Conservation (phyloP, 2,888 invertebrate species). For the Entomobrya proxima region DNA sequence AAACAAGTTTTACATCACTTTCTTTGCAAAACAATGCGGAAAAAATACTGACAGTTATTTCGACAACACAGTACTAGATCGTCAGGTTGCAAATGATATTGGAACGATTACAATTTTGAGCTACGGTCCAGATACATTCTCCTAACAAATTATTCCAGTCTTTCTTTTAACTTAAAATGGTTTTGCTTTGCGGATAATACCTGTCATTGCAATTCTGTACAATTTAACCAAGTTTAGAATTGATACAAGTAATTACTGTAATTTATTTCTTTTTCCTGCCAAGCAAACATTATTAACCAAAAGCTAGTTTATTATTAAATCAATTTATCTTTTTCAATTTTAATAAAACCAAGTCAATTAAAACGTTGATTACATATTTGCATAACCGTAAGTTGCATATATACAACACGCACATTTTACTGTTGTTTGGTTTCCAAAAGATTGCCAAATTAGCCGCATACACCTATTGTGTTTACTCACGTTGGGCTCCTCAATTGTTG, state of each 20-base stretch:
- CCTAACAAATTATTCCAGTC: background rate
- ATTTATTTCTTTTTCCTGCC: background rate
- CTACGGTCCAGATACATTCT: background rate
- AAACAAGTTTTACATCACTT: background rate
- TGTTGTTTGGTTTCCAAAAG: too few relatives aligned
- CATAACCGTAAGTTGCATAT: too few relatives aligned
- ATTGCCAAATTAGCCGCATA: too few relatives aligned
- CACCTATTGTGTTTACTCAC: too few relatives aligned
- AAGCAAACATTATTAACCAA: too few relatives aligned
- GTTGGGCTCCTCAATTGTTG: too few relatives aligned
- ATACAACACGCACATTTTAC: too few relatives aligned
- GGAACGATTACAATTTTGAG: slow-evolving; percentile 10
- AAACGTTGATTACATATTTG: too few relatives aligned
- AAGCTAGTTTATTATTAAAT: too few relatives aligned
- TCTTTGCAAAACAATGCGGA: slow-evolving; percentile 3
- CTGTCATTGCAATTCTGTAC: background rate
- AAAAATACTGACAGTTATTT: slow-evolving; percentile 32
- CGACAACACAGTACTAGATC: background rate
- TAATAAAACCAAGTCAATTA: too few relatives aligned
- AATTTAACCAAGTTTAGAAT: background rate
- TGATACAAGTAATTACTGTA: slow-evolving; percentile 46
- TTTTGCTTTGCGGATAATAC: background rate
- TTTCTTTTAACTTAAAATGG: background rate
- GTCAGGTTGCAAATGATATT: background rate
- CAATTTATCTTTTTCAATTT: too few relatives aligned